Evolutionary conservation across 2,888 invertebrate species (phyloP).

Genomic region (Spicauda simplicius): DNA sequence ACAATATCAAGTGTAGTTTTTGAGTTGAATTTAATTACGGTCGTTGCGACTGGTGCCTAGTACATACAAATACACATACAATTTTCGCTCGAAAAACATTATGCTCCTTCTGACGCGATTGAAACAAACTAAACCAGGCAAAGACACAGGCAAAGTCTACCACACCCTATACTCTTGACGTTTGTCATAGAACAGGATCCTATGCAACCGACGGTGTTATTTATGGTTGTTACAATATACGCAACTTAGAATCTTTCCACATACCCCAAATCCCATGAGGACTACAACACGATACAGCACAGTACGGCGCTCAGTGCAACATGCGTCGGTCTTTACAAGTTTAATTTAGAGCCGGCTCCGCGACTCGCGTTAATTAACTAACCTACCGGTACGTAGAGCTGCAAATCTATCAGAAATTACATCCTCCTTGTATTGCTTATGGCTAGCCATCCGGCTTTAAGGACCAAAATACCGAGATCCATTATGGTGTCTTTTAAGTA

Average conservation of each 20-base stretch:
- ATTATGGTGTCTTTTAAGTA: no score
- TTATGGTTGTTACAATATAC: constrained; percentile 15
- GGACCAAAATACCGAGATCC: background rate
- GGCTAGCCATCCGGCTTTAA: background rate
- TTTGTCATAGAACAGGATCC: constrained; percentile 32
- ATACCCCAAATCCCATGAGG: no score
- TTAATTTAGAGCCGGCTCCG: constrained; percentile 27
- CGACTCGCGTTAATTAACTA: constrained; percentile 18
- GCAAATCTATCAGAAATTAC: background rate
- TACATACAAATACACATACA: no score
- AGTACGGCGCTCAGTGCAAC: constrained; percentile 1
- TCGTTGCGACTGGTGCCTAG: no score
- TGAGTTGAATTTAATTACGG: no score
- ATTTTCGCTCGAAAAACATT: no score
- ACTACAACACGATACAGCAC: background rate
- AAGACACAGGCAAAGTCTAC: no score
- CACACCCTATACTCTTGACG: constrained; percentile 1
- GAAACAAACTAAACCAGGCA: no score
- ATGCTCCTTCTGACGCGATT: no score
- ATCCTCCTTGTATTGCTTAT: no score
- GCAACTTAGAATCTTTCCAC: no score
- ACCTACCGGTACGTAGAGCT: background rate
- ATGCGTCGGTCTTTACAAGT: constrained; percentile 25
- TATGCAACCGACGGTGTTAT: constrained; percentile 13
- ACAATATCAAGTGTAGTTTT: no score